Conservation (phyloP, 1,140 invertebrate species). For the Colletes gigas region DNA sequence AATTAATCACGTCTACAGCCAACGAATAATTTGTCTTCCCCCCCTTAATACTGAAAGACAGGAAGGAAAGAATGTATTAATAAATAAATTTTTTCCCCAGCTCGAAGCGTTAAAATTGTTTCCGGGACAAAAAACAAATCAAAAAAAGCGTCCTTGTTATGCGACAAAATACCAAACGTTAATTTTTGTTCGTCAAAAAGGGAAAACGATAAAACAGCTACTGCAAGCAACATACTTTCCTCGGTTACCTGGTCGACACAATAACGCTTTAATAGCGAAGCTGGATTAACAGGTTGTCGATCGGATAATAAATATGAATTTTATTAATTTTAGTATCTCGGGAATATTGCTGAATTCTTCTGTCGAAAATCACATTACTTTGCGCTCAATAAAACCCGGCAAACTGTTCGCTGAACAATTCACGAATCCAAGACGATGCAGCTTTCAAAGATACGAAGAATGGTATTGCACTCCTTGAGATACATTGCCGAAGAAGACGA, state of each 20-base stretch:
- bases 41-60: not conserved
- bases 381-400: not conserved
- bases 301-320: not conserved
- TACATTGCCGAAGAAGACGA: slow-evolving; percentile 18
- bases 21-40: not conserved
- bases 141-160: not conserved
- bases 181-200: not conserved
- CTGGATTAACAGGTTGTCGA: not conserved
- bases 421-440: slow-evolving; percentile 20
- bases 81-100: not conserved
- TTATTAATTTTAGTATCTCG: not conserved
- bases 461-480: slow-evolving; percentile 26
- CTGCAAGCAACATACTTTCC: not conserved
- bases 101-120: not conserved
- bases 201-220: not conserved
- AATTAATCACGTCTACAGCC: too few species aligned
- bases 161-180: not conserved
- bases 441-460: slow-evolving; percentile 48
- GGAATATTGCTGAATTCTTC: not conserved
- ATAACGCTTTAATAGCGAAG: not conserved
- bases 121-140: not conserved
- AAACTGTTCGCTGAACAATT: slow-evolving; percentile 5
- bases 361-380: not conserved
- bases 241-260: not conserved
- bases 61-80: too few species aligned